Base-by-base conservation (phyloP, 1,140 invertebrate species). In the Brachionus asplanchnoidis region DNA sequence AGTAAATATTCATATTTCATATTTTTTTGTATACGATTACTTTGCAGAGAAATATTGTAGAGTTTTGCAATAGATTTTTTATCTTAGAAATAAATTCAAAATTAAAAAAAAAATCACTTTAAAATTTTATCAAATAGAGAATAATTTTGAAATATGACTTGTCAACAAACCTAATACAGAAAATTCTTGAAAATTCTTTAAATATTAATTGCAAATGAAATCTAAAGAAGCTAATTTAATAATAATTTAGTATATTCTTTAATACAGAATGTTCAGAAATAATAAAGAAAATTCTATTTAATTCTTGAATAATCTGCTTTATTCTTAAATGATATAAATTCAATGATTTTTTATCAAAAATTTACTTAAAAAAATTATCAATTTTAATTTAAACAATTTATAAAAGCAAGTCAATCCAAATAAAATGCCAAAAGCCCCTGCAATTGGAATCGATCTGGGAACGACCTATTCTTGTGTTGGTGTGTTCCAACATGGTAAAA, bases 401-500 rank as follows among this genome's bases (percentile, higher is more conserved):
- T 3, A 46, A 46, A n/a, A 12, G 11, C 3, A 12, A 78, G 9
- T 28, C n/a, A 50, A 42, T 46, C 14, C 20, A 12, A 46, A 78
- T 14, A 65, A 36, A 82, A 80, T 50, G 87, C 85, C 86, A 9
- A 86, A 86, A 84, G 86, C 86, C 50, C 86, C 86, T 73, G 87
- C 88, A 36, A 85, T 88, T 28, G 88, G 88, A 65, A 88, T 88
- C 40, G 88, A 88, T 87, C 79, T 65, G 89, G 91, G 84, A 36
- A 85, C 84, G 36, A 85, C 84, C n/a, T 85, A 85, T 53, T 85
- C 84, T 36, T 89, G 90, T 86, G 91, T 91, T 53, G 91, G 90
- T 44, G 89, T 91, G 7, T 91, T 90, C 87, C 91, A 91, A 86
- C 90, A 95, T 87, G 94, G 94, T 42, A 94, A 95, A 88, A 94